Base-by-base conservation (phyloP, 1,140 invertebrate species). In the Heliconius nattereri region DNA sequence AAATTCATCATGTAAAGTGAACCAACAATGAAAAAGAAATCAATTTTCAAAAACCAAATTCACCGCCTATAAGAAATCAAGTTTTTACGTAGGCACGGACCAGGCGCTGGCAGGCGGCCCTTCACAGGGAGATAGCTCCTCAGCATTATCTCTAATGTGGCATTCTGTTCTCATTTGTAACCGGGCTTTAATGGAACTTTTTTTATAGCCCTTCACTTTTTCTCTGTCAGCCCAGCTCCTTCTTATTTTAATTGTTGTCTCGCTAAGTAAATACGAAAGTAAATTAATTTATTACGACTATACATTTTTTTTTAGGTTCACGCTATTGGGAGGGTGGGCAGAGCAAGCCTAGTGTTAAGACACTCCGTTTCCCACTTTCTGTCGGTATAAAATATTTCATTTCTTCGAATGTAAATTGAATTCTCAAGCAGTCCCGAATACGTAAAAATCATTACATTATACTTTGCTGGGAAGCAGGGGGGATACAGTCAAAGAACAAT, bases 91-190 rank as follows among this genome's bases (percentile, higher is more conserved):
- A 71, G 73, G 78, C 75, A 45, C 40, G 66, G 73, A 75, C 26
- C 70, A 76, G 73, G 57, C 19, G 70, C 57, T 74, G 73, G 80
- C 81, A 78, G 76, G 76, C 76, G 78, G 78, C 77, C 70, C 80
- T 89, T 91, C 86, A 83, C 90, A 89, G 85, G 88, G 80, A 87
- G 90, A 90, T 90, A 89, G 85, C 87, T n/a, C n/a, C n/a, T n/a
- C n/a, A n/a, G n/a, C n/a, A n/a, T n/a, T n/a, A n/a, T n/a, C n/a
- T n/a, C n/a, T 87, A 87, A 89, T 84, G 79, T 72, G 45, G 74
- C 83, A 84, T 87, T 88, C 88, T 84, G 84, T 84, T 84, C 89
- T 87, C 91, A 91, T 92, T 92, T 92, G 90, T 92, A 90, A 90
- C 89, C 83, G 81, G 80, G 86, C 77, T 84, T 89, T 90, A 89